Evolutionary conservation across 2,113 vertebrate genomes (phyloP), one percentile per base, ranked within the genome.

Genomic region (Macroglossus sobrinus): DNA sequence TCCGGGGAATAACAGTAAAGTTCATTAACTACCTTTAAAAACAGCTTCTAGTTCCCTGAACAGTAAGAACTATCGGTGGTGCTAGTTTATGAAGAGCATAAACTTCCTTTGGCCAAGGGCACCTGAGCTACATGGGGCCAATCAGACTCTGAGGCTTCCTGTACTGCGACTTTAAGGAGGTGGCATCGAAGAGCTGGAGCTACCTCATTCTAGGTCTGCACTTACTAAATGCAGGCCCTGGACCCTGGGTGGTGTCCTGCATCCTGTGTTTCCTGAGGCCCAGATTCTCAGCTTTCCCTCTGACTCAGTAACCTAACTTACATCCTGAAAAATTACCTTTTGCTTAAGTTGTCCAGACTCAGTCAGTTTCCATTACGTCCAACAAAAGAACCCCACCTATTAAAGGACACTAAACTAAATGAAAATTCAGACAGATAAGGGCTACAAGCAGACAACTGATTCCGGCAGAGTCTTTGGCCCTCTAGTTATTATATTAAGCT

Each of bases 191-290:
- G 72, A 38, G 18, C 7, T 45, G 24, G 8, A 38, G 16, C 2
- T n/a, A 6, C 53, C 7, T 53, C 7, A 2, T 4, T 26, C 15
- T 0, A 7, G 47, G 50, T 15, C 8, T 19, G 7, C 24, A 22
- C 30, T n/a, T 33, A 7, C 15, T 71, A 40, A 28, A 38, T 22
- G 16, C 33, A 47, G 28, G 22, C 53, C 33, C 4, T 1, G 43
- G 21, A 38, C 13, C 7, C 43, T 30, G 50, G 50, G 43, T 53
- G 24, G 47, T 50, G 14, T 33, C 19, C 50, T 15, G n/a, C 30
- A 35, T 18, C 63, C 53, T 47, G 47, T 8, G 18, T 30, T 76
- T 80, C 30, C 50, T 12, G 21, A 64, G 69, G 57, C 5, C 22
- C 40, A 28, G 7, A 4, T 33, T 14, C 10, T 68, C 53, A 21